phyloP scores from a whole-genome alignment of 2,888 invertebrate species.

The Sminthurides aquaticus region DNA sequence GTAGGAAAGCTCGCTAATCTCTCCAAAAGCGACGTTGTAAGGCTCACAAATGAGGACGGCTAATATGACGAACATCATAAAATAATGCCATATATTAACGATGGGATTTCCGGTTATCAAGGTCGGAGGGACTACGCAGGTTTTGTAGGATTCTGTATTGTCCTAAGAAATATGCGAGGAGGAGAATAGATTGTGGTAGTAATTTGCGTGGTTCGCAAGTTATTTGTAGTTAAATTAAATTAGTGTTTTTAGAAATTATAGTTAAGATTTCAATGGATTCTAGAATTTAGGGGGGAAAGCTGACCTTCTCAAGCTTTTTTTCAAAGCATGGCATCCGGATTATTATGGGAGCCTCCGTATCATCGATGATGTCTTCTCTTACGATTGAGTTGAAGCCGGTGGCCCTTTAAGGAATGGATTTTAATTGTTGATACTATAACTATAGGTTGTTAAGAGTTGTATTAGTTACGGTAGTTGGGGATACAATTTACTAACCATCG shows the following conservation, averaged over 20 bases:
- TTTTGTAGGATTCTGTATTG: conserved; percentile 31
- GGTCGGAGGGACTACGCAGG: conserved; percentile 33
- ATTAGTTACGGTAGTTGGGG: background rate
- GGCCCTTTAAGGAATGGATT: conserved; percentile 15
- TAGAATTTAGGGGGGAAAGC: too few species aligned
- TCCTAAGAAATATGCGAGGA: too few species aligned
- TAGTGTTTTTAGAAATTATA: too few species aligned
- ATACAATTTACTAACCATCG: conserved; percentile 11
- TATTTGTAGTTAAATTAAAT: too few species aligned
- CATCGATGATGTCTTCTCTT: conserved; percentile 39
- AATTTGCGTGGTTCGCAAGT: too few species aligned
- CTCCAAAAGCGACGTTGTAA: conserved; percentile 1
- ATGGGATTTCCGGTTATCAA: conserved; percentile 23
- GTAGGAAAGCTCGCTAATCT: background rate
- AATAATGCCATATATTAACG: conserved; percentile 29
- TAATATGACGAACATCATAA: conserved; percentile 23
- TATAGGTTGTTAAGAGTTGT: background rate
- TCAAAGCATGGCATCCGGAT: conserved; percentile 30
- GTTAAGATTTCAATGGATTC: too few species aligned
- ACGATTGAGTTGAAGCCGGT: conserved; percentile 25
- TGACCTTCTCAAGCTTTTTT: conserved; percentile 19
- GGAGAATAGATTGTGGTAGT: too few species aligned
- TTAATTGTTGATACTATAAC: too few species aligned
- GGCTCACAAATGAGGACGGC: conserved; percentile 21
- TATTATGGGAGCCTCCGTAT: conserved; percentile 31